Percentiles rank a stretch among this genome's conserved stretches.
Conservation (phyloP, 2,113 vertebrate genomes). For the Anarhynchus alexandrinus region DNA sequence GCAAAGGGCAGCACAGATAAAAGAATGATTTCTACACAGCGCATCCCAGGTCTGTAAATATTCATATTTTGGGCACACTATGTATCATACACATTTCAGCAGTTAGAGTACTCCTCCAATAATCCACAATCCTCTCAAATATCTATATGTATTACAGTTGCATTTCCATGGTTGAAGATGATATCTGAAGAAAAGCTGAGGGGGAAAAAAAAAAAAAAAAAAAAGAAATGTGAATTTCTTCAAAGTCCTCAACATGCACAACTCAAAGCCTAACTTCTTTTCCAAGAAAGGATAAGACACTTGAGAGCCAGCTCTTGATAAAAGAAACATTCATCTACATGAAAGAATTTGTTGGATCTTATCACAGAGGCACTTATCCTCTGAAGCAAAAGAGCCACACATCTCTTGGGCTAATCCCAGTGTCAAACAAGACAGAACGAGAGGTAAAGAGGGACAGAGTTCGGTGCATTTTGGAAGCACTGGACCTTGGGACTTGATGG, state of each 20-base stretch:
- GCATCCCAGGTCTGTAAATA: background rate
- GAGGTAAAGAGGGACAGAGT: background rate
- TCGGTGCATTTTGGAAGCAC: background rate
- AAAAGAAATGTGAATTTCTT: background rate
- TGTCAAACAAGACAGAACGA: fast-evolving
- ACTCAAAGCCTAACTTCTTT: background rate
- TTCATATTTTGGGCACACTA: background rate
- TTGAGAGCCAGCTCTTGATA: background rate
- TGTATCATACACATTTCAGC: background rate
- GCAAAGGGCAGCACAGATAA: background rate
- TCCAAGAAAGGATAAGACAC: background rate
- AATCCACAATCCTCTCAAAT: background rate
- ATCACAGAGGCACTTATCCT: background rate
- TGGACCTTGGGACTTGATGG: background rate
- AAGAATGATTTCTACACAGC: background rate
- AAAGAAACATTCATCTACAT: background rate
- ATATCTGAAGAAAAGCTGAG: background rate
- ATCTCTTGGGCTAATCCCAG: background rate
- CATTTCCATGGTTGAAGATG: background rate
- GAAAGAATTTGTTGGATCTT: background rate
- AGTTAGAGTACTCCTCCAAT: background rate
- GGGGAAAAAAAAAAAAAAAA: fast-evolving
- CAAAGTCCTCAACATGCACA: background rate
- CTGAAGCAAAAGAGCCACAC: background rate
- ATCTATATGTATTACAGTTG: background rate